Evolutionary conservation across 2,888 invertebrate species (phyloP).

Genomic region (Parnassius mnemosyne): DNA sequence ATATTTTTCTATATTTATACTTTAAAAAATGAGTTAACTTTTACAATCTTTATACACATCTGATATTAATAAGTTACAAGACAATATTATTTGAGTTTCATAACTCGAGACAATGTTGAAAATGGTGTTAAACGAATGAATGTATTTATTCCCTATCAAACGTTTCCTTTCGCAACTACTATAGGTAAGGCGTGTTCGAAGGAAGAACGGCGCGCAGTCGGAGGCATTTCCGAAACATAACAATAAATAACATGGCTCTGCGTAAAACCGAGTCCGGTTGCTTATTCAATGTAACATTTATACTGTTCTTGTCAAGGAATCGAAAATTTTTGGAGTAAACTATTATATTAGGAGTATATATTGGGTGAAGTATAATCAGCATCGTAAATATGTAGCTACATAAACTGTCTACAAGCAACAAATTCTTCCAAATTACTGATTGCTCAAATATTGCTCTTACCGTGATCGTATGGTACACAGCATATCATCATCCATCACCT

Average conservation of each 20-base stretch:
- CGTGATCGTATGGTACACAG: too few relatives aligned
- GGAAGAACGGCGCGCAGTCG: slow-evolving; percentile 18
- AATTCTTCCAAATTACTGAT: too few relatives aligned
- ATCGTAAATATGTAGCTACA: too few relatives aligned
- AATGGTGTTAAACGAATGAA: slow-evolving; percentile 8
- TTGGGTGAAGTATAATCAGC: too few relatives aligned
- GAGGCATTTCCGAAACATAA: slow-evolving; percentile 60
- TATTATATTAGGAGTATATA: too few relatives aligned
- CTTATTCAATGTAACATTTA: slow-evolving; percentile 20
- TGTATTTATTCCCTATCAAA: slow-evolving; percentile 9
- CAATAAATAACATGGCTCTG: slow-evolving; percentile 56
- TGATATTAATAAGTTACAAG: too few relatives aligned
- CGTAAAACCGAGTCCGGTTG: slow-evolving; percentile 32
- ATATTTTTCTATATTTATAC: too few relatives aligned
- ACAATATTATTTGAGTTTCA: neutral
- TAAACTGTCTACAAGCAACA: too few relatives aligned
- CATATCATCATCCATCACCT: too few relatives aligned
- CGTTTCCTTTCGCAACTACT: neutral
- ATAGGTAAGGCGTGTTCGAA: neutral
- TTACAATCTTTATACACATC: too few relatives aligned
- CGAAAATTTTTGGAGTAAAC: slow-evolving; percentile 1
- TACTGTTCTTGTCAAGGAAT: slow-evolving; percentile 1
- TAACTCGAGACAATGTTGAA: slow-evolving; percentile 1
- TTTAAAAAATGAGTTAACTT: too few relatives aligned
- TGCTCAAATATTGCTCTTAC: too few relatives aligned